Evolutionary conservation across 2,797 vertebrate species (phyloP).

Genomic region (Enteromius treurensis): DNA sequence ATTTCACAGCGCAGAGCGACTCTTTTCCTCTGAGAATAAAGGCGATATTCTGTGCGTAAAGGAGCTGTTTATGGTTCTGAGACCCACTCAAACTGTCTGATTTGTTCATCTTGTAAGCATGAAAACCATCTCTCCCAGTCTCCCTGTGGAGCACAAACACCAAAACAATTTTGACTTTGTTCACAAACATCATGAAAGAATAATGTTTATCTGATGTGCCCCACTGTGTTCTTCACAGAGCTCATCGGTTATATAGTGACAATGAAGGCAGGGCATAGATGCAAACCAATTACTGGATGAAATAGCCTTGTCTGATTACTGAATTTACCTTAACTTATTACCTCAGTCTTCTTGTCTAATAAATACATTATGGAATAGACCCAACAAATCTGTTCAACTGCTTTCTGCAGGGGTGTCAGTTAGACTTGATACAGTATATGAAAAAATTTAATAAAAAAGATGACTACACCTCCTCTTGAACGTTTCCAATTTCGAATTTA

Average conservation of each 20-base stretch:
- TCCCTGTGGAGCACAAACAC: constrained; percentile 48
- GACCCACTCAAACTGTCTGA: constrained; percentile 27
- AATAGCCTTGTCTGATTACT: background rate
- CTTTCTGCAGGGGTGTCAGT: background rate
- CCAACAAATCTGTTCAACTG: background rate
- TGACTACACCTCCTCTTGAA: background rate
- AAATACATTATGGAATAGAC: background rate
- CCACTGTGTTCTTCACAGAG: constrained; percentile 20
- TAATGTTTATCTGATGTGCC: constrained; percentile 44
- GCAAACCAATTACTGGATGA: background rate
- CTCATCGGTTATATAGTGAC: background rate
- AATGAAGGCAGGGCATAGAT: background rate
- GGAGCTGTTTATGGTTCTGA: constrained; percentile 47
- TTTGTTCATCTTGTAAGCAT: constrained; percentile 45
- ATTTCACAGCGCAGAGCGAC: background rate
- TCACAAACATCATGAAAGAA: constrained; percentile 41
- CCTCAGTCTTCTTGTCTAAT: background rate
- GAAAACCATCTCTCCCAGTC: constrained; percentile 8
- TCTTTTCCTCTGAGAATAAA: constrained; percentile 45
- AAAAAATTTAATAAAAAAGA: background rate
- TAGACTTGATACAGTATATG: too few relatives aligned
- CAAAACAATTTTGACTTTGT: constrained; percentile 56
- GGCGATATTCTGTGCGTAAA: constrained; percentile 23
- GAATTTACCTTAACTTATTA: background rate
- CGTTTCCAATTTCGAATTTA: background rate